These are phyloP conservation scores for Monarcha castaneiventris DNA, from an alignment of 2,113 vertebrate species.

Conservation along the genomic window DNA sequence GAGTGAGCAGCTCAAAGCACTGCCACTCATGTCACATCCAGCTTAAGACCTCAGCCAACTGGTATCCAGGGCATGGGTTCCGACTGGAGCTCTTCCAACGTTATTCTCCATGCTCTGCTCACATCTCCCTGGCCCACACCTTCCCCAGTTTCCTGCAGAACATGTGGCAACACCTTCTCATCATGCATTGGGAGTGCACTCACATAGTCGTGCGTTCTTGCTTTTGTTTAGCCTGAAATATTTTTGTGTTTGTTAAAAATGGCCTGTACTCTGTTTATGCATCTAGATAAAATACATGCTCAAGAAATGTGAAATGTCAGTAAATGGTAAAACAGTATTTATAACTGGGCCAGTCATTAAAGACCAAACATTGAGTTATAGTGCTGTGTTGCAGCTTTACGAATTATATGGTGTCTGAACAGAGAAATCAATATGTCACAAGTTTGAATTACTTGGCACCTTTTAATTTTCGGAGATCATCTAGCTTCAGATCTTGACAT, in stretches of 20 bases:
- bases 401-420: not conserved
- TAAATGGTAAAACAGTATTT: not conserved
- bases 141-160: not conserved
- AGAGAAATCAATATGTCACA: slow-evolving; percentile 11
- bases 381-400: not conserved
- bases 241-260: not conserved
- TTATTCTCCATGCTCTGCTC: not conserved
- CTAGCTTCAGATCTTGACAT: not conserved
- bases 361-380: not conserved
- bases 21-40: not conserved
- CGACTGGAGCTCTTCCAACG: not conserved
- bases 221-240: not conserved
- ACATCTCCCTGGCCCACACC: not conserved
- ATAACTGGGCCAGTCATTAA: not conserved
- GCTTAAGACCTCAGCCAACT: not conserved
- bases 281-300: not conserved
- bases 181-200: not conserved
- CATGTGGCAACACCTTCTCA: not conserved
- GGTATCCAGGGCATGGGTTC: not conserved
- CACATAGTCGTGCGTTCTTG: accelerated
- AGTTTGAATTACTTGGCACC: not conserved
- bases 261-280: not conserved
- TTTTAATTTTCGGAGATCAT: slow-evolving; percentile 35
- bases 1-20: not conserved
- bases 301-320: slow-evolving; percentile 12